Evolutionary conservation across 2,888 invertebrate genomes (phyloP), one percentile per base, ranked within the genome.

Genomic region (Nomada lathburiana): DNA sequence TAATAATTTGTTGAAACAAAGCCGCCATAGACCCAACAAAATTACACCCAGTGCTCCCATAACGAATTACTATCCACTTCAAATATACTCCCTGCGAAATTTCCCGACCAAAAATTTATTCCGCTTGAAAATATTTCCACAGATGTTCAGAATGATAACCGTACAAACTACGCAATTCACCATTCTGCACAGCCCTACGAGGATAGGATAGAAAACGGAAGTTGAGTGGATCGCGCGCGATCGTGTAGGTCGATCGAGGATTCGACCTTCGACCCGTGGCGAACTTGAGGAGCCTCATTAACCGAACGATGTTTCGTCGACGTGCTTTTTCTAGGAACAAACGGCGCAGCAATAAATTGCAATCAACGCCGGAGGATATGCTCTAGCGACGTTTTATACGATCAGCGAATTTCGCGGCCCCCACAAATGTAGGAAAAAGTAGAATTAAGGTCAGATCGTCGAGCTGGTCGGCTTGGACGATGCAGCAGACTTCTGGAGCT

Each of bases 201-300:
- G 50, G 67, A 50, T 29, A 42, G 53, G 57, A 50, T 50, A 67
- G 74, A 44, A 74, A 80, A 70, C 74, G 70, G 80, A 70, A 74
- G 82, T 80, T 50, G 47, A 62, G 53, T 5, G n/a, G 44, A 55
- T 55, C 53, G 44, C 50, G 44, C 50, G 55, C 29, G 2, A 64
- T 76, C 76, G 81, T 67, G 68, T 78, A 53, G 71, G 79, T 86
- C 83, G 85, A 78, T 73, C 86, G 55, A 55, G 70, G 69, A 68
- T 63, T 53, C 64, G 84, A 86, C 86, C 86, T 82, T 29, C 82
- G 84, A 86, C 84, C 86, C 59, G 71, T 63, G 71, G 64, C 80
- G 81, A 79, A 79, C 79, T 83, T 79, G 84, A 83, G 81, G 81
- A 81, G 79, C 81, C 42, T 86, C 86, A 86, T 86, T 86, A 86